Evolutionary conservation across 64 coral and sea anemone species (phyloP).

Genomic region (Pocillopora damicornis): DNA sequence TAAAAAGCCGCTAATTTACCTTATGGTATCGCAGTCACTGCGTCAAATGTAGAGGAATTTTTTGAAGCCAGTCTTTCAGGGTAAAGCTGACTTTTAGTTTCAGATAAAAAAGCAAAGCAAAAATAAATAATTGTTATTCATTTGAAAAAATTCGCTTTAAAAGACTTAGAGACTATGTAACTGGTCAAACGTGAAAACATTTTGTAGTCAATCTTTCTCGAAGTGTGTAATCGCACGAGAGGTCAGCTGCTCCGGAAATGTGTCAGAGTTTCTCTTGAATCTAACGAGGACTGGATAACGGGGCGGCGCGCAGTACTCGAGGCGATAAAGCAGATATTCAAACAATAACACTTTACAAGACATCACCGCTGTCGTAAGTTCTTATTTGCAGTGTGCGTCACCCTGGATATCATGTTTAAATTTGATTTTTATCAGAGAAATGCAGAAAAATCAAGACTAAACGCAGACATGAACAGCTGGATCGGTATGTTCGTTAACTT

Average conservation of each 20-base stretch:
- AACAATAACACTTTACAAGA: conserved; percentile 19
- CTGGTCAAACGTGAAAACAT: conserved; percentile 12
- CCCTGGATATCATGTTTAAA: neutral
- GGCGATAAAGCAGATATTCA: conserved; percentile 38
- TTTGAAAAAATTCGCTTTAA: no score
- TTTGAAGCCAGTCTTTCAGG: neutral
- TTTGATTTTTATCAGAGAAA: neutral
- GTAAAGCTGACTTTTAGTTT: no score
- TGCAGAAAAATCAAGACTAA: neutral
- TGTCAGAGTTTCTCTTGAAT: neutral
- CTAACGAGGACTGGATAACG: neutral
- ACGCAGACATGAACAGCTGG: neutral
- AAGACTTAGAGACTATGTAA: neutral
- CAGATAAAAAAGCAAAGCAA: no score
- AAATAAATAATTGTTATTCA: no score
- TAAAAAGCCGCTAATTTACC: no score
- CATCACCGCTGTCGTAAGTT: neutral
- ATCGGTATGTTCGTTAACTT: neutral
- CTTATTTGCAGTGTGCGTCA: neutral
- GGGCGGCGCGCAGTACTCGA: neutral
- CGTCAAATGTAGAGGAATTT: neutral
- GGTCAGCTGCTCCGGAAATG: neutral
- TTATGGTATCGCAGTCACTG: neutral
- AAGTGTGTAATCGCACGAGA: neutral
- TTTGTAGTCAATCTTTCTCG: neutral